Evolutionary conservation across 2,888 invertebrate species (phyloP), one percentile per base, ranked within the genome.

Genomic region (Hydrotaea diabolus): DNA sequence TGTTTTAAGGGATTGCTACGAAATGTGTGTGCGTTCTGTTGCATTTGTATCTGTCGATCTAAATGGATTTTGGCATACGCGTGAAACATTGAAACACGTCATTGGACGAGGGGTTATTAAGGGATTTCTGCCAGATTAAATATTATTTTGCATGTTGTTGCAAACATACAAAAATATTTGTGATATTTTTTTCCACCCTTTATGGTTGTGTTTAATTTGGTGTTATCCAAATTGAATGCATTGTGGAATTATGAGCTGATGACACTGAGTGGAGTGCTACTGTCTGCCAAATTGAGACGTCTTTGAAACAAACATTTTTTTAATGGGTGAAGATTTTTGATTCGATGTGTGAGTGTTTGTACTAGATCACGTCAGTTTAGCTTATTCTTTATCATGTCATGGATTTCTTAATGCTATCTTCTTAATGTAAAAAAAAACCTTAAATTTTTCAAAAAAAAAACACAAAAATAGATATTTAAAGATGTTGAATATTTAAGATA

Each of bases 101-200:
- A 79, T 79, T 49, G 72, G 57, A 64, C 75, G 23, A 59, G 55
- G 17, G 46, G 75, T 57, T 23, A 76, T 79, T 79, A 79, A 83
- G 55, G 66, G 64, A 79, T 76, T 66, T 75, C 31, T 55, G 72
- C 57, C 62, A 46, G 72, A 79, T 78, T 76, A 57, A 66, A 75
- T 26, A 55, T 53, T 21, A 13, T 57, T 75, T 49, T 64, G 15
- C 49, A 78, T 77, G 17, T 77, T 77, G 73, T 19, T 39, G 39
- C 9, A 57, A 17, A 17, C 17, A 8, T 11, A 39, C 13, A 39
- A 2, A n/a, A 11, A 11, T 39, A 39, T 39, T 39, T 39, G 1
- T 31, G 31, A 31, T 31, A 31, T 31, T n/a, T n/a, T n/a, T n/a
- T n/a, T n/a, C n/a, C n/a, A 31, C 31, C 7, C 7, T 31, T 11